Percentiles rank a stretch among this genome's conserved stretches.
Conservation (phyloP, 2,113 vertebrate species). For the Lagenorhynchus albirostris region DNA sequence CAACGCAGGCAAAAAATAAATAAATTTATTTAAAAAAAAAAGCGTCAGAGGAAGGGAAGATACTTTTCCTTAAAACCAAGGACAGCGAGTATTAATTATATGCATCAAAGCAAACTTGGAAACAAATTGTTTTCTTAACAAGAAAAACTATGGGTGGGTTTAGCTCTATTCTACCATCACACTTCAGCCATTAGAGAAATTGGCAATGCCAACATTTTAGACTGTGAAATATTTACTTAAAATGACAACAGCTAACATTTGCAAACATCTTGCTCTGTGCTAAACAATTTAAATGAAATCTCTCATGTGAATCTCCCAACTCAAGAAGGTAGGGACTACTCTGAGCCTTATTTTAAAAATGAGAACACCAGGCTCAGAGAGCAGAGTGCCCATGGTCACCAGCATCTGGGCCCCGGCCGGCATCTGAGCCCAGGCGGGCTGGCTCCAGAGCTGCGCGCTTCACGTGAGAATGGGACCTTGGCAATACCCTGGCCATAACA, state of each 20-base stretch:
- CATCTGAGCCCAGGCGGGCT: fast-evolving
- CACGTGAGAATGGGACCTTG: neutral
- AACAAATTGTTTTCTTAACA: slow-evolving; percentile 11
- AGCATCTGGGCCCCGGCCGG: fast-evolving
- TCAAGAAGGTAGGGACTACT: neutral
- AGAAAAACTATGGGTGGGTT: neutral
- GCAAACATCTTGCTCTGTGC: neutral
- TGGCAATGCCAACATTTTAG: neutral
- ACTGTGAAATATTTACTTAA: neutral
- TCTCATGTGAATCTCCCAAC: neutral
- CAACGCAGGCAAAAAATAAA: too few species aligned
- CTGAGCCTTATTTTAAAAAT: neutral
- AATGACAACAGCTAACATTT: neutral
- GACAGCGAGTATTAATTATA: slow-evolving; percentile 26
- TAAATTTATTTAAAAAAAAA: too few species aligned
- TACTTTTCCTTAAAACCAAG: slow-evolving; percentile 32
- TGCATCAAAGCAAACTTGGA: neutral
- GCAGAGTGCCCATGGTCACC: neutral
- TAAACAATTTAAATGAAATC: neutral
- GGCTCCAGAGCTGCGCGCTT: neutral
- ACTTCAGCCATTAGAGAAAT: neutral
- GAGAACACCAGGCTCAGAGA: neutral
- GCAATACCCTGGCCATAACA: neutral
- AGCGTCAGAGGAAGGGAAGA: neutral
- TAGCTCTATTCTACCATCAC: neutral